phyloP scores from a whole-genome alignment of 2,888 invertebrate genomes.

The Pachycephus smyrnensis region DNA sequence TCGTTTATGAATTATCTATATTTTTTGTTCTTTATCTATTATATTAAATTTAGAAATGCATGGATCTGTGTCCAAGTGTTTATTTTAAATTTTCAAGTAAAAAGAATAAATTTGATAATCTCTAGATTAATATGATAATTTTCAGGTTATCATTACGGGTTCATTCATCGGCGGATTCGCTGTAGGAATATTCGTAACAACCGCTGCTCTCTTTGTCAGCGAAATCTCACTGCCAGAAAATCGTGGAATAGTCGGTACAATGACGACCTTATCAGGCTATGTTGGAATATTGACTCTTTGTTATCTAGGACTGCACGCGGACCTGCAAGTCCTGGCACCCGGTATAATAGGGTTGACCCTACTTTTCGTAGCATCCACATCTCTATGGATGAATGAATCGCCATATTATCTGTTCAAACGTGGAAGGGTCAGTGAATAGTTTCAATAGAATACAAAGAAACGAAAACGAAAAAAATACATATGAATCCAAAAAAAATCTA shows the following conservation, averaged over 20 bases:
- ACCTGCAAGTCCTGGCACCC: conserved; percentile 21
- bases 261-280: conserved; percentile 32
- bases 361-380: conserved; percentile 31
- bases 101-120: neutral
- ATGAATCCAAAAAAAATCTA: neutral
- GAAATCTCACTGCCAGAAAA: conserved; percentile 36
- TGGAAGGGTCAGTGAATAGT: conserved; percentile 33
- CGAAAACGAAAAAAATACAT: neutral
- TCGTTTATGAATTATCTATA: neutral
- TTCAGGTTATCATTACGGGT: conserved; percentile 31
- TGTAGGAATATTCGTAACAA: conserved; percentile 36
- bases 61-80: no score
- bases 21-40: no score
- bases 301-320: conserved; percentile 24
- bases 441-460: no score
- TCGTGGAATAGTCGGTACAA: conserved; percentile 31
- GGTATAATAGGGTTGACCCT: conserved; percentile 26
- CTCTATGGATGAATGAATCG: conserved; percentile 42
- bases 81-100: neutral
- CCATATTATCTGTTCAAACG: conserved; percentile 39
- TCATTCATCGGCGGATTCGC: conserved; percentile 39
- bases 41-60: no score
- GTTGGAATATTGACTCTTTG: conserved; percentile 34
- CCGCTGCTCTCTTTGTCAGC: conserved; percentile 39
- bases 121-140: neutral